These are phyloP conservation scores for Drosophila meridionalis DNA, from an alignment of 2,888 invertebrate species.

Conservation along the genomic window DNA sequence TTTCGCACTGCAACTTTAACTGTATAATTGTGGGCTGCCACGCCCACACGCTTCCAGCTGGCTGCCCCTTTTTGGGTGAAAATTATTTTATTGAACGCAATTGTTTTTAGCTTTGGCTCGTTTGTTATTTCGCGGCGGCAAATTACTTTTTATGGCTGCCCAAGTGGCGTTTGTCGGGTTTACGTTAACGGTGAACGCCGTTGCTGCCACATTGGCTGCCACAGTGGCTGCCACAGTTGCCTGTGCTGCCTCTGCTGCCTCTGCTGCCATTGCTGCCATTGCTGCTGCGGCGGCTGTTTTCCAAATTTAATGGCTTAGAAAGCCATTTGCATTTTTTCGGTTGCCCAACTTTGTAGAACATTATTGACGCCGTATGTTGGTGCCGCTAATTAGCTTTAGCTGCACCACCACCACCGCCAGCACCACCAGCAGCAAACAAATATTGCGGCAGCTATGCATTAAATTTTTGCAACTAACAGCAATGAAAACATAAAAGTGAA, in stretches of 20 bases:
- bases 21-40: conserved; percentile 33
- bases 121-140: conserved; percentile 74
- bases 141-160: conserved; percentile 76
- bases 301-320: conserved; percentile 82
- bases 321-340: conserved; percentile 76
- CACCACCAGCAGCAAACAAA: conserved; percentile 16
- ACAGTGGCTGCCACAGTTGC: conserved; percentile 7
- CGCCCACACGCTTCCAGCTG: conserved; percentile 53
- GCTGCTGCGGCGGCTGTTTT: conserved; percentile 63
- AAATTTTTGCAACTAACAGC: conserved; percentile 12
- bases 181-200: conserved; percentile 27
- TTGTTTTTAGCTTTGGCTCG: conserved; percentile 76
- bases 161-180: conserved; percentile 42
- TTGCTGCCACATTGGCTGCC: conserved; percentile 16
- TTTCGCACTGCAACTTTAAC: conserved; percentile 13
- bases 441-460: conserved; percentile 23
- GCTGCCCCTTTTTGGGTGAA: conserved; percentile 47
- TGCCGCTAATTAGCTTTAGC: conserved; percentile 51
- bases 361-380: conserved; percentile 71
- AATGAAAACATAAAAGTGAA: not conserved
- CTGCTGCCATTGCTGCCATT: conserved; percentile 4
- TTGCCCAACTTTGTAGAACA: conserved; percentile 75
- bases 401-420: conserved; percentile 30
- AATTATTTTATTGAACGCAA: conserved; percentile 82
- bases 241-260: not conserved